A percentile compares a stretch with the other conserved stretches of the same genome.
phyloP scores from a whole-genome alignment of 2,113 vertebrate genomes.

The Cariama cristata region DNA sequence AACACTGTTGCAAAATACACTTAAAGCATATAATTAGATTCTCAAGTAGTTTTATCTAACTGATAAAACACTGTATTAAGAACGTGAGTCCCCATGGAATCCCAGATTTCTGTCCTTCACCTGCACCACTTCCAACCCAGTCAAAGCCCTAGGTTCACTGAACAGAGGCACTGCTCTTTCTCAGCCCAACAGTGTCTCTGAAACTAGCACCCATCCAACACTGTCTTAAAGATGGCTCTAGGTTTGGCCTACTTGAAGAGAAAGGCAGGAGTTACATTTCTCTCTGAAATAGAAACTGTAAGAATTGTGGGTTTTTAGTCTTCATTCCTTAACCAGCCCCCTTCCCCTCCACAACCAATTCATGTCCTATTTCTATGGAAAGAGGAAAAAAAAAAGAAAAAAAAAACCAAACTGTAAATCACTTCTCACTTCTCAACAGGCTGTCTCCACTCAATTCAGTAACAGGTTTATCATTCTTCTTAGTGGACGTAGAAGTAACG shows the following conservation, averaged over 20 bases:
- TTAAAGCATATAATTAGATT: background rate
- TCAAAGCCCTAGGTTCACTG: background rate
- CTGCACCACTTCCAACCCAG: background rate
- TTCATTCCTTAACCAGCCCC: background rate
- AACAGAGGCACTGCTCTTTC: background rate
- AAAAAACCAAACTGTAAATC: background rate
- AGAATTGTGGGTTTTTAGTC: background rate
- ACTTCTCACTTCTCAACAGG: background rate
- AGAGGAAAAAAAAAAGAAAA: background rate
- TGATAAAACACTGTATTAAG: background rate
- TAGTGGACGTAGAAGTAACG: fast-evolving
- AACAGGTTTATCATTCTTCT: background rate
- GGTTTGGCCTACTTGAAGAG: background rate
- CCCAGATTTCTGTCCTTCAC: background rate
- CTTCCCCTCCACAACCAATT: background rate
- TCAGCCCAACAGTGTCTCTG: background rate
- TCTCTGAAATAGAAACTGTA: background rate
- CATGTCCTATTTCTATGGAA: background rate
- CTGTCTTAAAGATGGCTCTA: background rate
- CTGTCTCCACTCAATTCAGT: background rate
- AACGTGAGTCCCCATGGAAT: fast-evolving
- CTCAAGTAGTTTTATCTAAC: background rate
- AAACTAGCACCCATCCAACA: background rate
- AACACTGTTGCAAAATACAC: background rate
- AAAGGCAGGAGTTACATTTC: background rate